phyloP scores from a whole-genome alignment of 2,888 invertebrate species.

The Drosophila sordidula region DNA sequence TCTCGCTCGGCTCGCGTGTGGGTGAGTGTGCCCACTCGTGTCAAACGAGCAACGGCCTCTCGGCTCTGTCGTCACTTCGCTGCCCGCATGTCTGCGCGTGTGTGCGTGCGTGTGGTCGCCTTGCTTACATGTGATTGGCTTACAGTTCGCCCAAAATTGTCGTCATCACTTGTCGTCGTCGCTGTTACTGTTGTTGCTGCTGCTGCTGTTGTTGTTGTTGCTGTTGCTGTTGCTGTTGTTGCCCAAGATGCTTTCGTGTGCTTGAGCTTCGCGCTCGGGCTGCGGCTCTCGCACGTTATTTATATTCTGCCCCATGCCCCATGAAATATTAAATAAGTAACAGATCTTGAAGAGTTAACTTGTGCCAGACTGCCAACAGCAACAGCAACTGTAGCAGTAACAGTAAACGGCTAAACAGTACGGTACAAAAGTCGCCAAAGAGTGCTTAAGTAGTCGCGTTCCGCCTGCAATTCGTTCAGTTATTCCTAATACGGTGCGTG shows the following conservation, averaged over 20 bases:
- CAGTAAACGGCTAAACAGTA: neutral
- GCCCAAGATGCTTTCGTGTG: conserved; percentile 36
- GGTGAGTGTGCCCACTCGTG: conserved; percentile 13
- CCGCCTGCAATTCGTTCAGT: neutral
- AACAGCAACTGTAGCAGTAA: conserved; percentile 3
- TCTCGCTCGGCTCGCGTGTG: conserved; percentile 3
- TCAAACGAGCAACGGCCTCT: conserved; percentile 9
- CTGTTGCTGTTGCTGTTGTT: conserved; percentile 4
- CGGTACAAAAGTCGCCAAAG: too few relatives aligned
- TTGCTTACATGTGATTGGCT: conserved; percentile 56
- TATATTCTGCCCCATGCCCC: conserved; percentile 32
- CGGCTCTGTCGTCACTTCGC: conserved; percentile 7
- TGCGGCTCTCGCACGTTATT: conserved; percentile 29
- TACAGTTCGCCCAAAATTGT: conserved; percentile 32
- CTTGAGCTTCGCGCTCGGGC: conserved; percentile 25
- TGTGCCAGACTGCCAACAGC: conserved; percentile 23
- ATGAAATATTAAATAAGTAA: conserved; percentile 46
- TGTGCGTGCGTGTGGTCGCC: conserved; percentile 22
- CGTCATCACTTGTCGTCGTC: conserved; percentile 36
- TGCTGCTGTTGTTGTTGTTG: conserved; percentile 4
- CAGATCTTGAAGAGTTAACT: conserved; percentile 62
- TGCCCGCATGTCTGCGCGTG: conserved; percentile 1
- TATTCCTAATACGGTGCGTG: conserved; percentile 1
- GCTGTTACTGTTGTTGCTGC: conserved; percentile 11
- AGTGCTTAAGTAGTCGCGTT: neutral